Base-by-base conservation (phyloP, 2,113 vertebrate species). In the Corynorhinus townsendii region DNA sequence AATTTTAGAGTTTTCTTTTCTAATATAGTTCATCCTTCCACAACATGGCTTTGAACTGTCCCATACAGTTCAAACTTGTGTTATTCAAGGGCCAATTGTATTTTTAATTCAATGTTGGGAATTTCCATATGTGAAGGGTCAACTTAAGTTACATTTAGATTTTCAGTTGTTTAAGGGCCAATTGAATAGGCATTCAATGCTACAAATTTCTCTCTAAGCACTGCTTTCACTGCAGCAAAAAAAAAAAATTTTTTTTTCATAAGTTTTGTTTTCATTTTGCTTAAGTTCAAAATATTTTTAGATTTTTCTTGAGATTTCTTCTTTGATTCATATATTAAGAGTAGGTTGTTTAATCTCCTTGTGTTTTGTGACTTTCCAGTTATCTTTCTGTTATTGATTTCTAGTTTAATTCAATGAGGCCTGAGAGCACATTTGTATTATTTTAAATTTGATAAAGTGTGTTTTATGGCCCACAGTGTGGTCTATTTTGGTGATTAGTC, bases 261-360 rank as follows among this genome's bases (percentile, higher is more conserved):
- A 73, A 77, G 12, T 76, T 69, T 16, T 68, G 16, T 43, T 89
- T 94, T 73, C 26, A 64, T 81, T 92, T 73, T 90, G 33, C 54
- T 89, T 92, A 54, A 80, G 66, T 92, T 95, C 38, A 35, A 79
- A 73, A 85, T 84, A n/a, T 85, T 89, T 95, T 43, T 49, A 56
- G 45, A 82, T 89, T 94, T 76, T 49, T 86, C 33, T 77, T 76
- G 3, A 89, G 28, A 75, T 81, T 75, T 81, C 76, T 91, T 91
- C 26, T 95, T 64, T 86, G 59, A 82, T 11, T 3, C 19, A 64
- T 47, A 11, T 54, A 4, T 82, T 89, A 82, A 7, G 95, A 94
- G 7, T 71, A 11, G 62, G 33, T 40, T 85, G 15, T 59, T 86
- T 82, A 89, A 85, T 89, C n/a, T 47, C 43, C 15, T 76, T 52